These are phyloP conservation scores for Chiroxiphia lanceolata DNA, from an alignment of 2,797 vertebrate species.

Conservation along the genomic window DNA sequence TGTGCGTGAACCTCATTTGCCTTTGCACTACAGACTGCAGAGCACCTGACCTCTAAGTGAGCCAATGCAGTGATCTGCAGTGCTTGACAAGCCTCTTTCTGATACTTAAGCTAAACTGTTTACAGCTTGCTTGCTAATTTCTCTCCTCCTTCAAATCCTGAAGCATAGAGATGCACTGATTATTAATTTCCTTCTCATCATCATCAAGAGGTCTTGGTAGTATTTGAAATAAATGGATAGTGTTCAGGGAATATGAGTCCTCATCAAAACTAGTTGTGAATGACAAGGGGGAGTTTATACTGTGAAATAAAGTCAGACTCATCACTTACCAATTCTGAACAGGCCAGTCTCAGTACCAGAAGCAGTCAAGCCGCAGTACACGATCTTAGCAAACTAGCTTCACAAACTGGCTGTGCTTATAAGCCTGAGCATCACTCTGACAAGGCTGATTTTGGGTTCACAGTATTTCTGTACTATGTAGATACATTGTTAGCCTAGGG, in stretches of 20 bases:
- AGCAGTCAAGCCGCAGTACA: not conserved
- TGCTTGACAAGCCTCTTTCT: not conserved
- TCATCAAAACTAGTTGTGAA: not conserved
- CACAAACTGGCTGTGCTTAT: not conserved
- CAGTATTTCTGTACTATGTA: not conserved
- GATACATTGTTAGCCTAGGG: not conserved
- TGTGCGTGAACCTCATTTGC: not conserved
- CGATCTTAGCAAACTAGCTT: not conserved
- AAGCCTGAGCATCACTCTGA: not conserved
- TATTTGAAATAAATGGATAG: not conserved
- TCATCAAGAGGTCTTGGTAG: not conserved
- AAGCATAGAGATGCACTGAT: not conserved
- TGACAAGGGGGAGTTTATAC: not conserved
- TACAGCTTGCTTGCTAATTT: not conserved
- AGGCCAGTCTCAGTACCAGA: not conserved
- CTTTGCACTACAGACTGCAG: not conserved
- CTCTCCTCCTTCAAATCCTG: not conserved
- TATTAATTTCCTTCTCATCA: not conserved
- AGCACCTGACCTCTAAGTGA: not conserved
- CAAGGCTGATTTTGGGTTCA: not conserved
- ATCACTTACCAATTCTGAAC: not conserved
- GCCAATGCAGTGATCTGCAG: not conserved
- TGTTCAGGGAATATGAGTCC: not conserved
- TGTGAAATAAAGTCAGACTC: not conserved
- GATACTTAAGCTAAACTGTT: not conserved